Percentiles rank a stretch among this genome's conserved stretches.
Conservation (phyloP, 2,797 vertebrate species). For the Notolabrus celidotus region DNA sequence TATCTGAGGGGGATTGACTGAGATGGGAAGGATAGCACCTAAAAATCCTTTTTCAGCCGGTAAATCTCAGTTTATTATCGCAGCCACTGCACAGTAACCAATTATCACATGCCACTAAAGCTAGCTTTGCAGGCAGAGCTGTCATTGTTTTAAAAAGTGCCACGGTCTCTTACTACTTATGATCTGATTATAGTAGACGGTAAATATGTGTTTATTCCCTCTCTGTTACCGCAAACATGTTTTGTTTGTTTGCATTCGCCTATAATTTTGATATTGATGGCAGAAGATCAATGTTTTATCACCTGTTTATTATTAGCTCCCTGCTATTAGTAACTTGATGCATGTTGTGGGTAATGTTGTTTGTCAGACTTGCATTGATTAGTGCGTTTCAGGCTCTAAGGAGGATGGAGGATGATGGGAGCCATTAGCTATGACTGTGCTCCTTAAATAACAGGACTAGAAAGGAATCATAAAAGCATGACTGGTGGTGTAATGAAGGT, state of each 20-base stretch:
- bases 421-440: conserved; percentile 39
- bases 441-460: conserved; percentile 39
- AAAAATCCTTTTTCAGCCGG: conserved; percentile 21
- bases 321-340: conserved; percentile 55
- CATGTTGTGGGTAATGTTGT: conserved; percentile 49
- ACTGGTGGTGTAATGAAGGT: neutral
- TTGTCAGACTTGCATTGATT: conserved; percentile 60
- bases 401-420: conserved; percentile 40
- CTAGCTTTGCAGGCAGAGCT: neutral
- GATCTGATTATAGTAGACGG: conserved; percentile 4
- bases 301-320: conserved; percentile 41
- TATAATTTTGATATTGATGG: conserved; percentile 35
- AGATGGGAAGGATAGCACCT: conserved; percentile 1
- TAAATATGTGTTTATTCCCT: neutral
- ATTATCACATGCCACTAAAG: conserved; percentile 35
- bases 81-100: neutral
- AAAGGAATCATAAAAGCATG: conserved; percentile 18
- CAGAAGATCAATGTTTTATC: conserved; percentile 54
- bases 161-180: conserved; percentile 8
- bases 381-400: conserved; percentile 32
- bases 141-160: neutral
- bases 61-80: conserved; percentile 39
- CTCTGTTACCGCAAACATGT: neutral
- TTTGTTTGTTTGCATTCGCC: neutral
- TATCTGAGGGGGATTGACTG: conserved; percentile 33